A percentile compares a stretch with the other conserved stretches of the same genome.
Evolutionary conservation across 1,140 invertebrate species (phyloP).

Genomic region (Acyrthosiphon pisum): DNA sequence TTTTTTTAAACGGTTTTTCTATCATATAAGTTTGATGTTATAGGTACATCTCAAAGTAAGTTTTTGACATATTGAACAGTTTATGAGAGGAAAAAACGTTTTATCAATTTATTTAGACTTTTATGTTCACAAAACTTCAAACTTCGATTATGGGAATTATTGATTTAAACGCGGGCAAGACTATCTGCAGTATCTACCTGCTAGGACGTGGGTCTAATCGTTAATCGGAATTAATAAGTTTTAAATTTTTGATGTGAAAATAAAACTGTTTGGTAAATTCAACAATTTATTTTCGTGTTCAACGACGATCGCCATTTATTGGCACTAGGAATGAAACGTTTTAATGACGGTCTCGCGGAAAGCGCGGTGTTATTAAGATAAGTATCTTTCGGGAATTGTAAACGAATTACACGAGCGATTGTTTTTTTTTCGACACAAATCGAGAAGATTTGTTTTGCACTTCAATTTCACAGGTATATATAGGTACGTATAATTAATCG

Average conservation of each 20-base stretch:
- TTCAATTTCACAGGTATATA: not conserved
- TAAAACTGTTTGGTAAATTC: not conserved
- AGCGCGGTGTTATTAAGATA: not conserved
- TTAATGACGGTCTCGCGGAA: not conserved
- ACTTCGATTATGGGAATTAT: not conserved
- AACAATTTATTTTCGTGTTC: slow-evolving; percentile 11
- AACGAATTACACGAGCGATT: not conserved
- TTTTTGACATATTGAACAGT: not conserved
- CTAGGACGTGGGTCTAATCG: not conserved
- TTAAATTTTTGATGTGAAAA: not conserved
- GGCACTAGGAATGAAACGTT: not conserved
- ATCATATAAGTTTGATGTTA: not conserved
- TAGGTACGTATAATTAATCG: not conserved
- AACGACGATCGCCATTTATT: not conserved
- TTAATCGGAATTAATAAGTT: not conserved
- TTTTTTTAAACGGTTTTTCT: not conserved
- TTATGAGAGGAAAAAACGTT: not conserved
- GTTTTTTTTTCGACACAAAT: not conserved
- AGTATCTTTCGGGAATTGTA: not conserved
- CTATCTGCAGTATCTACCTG: not conserved
- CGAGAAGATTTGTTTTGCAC: not conserved
- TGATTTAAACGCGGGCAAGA: not conserved
- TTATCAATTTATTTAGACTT: not conserved
- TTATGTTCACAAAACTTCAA: not conserved
- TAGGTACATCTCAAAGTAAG: not conserved